Evolutionary conservation across 2,113 vertebrate genomes (phyloP).

Genomic region (Melospiza georgiana): DNA sequence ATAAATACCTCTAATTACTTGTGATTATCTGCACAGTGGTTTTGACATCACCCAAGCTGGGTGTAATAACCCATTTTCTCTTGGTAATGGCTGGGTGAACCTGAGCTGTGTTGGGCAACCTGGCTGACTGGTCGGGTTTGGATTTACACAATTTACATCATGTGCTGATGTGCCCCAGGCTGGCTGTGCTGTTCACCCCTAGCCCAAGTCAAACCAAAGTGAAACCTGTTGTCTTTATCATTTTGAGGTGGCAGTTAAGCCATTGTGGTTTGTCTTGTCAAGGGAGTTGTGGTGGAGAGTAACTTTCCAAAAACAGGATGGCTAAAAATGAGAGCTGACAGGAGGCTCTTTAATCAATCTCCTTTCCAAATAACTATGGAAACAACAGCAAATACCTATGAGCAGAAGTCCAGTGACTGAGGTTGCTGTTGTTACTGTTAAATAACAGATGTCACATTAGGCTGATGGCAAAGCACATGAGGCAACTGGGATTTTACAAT

Average conservation of each 20-base stretch:
- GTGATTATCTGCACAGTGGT: background rate
- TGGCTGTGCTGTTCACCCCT: background rate
- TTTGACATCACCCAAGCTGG: background rate
- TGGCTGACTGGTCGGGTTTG: background rate
- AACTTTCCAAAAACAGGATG: background rate
- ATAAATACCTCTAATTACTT: background rate
- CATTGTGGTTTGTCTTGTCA: background rate
- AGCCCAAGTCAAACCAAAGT: background rate
- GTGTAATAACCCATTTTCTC: background rate
- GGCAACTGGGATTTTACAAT: background rate
- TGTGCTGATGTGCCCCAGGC: background rate
- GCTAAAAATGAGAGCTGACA: background rate
- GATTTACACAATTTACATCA: background rate
- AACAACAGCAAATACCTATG: background rate
- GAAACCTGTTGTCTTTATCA: background rate
- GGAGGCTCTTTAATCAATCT: background rate
- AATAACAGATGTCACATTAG: background rate
- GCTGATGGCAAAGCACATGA: accelerated
- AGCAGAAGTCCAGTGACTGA: background rate
- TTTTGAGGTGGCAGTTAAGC: background rate
- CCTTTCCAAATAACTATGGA: background rate
- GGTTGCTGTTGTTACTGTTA: background rate
- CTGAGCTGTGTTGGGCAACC: background rate
- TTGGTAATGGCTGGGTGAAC: background rate
- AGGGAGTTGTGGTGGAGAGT: background rate